Evolutionary conservation across 1,140 invertebrate species (phyloP).

Genomic region (Eupristina koningsbergeri): DNA sequence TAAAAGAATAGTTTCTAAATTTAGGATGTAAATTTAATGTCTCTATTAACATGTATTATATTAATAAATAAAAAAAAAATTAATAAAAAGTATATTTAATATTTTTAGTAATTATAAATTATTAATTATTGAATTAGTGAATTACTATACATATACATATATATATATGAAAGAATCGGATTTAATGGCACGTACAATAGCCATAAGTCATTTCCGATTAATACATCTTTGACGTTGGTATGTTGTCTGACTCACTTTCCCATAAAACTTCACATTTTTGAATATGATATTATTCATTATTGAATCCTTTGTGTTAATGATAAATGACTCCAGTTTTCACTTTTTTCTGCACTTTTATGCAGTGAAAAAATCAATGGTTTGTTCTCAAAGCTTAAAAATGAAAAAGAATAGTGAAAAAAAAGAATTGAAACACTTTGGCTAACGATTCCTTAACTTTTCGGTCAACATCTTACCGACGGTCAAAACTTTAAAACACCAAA

Average conservation of each 20-base stretch:
- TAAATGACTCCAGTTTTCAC: slow-evolving; percentile 55
- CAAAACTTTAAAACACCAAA: slow-evolving; percentile 32
- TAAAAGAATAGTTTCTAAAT: too few relatives aligned
- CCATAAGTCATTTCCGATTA: too few relatives aligned
- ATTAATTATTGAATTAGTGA: too few relatives aligned
- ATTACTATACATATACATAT: not conserved
- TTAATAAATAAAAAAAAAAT: too few relatives aligned
- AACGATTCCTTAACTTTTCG: slow-evolving; percentile 64
- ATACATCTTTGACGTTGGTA: not conserved
- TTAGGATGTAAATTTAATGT: too few relatives aligned
- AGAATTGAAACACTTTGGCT: slow-evolving; percentile 45
- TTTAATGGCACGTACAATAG: too few relatives aligned
- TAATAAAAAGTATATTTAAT: too few relatives aligned
- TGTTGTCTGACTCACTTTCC: not conserved
- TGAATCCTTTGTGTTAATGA: slow-evolving; percentile 68
- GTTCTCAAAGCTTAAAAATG: not conserved
- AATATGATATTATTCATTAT: slow-evolving; percentile 64
- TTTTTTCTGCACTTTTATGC: slow-evolving; percentile 12
- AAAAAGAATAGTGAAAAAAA: not conserved
- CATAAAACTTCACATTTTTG: slow-evolving; percentile 10
- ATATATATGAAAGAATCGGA: not conserved
- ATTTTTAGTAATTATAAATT: too few relatives aligned
- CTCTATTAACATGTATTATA: too few relatives aligned
- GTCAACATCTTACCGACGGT: not conserved
- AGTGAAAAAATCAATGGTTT: not conserved